These are phyloP conservation scores for Channa argus DNA, from an alignment of 2,113 vertebrate genomes.

Conservation along the genomic window DNA sequence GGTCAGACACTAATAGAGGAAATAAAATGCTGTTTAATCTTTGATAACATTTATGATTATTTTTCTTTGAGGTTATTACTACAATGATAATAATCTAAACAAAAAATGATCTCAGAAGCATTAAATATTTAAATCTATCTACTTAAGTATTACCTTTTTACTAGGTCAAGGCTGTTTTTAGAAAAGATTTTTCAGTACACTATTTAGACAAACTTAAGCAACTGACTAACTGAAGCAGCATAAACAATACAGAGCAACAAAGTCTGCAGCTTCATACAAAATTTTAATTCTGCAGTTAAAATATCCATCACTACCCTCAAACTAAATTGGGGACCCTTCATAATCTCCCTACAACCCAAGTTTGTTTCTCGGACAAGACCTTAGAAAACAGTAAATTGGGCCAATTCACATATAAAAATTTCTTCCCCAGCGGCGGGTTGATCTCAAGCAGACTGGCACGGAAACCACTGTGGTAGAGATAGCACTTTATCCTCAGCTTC, in stretches of 20 bases:
- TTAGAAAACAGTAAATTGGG: constrained; percentile 70
- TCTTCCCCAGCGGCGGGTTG: constrained; percentile 56
- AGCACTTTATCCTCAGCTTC: constrained; percentile 85
- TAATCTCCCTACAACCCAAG: constrained; percentile 59
- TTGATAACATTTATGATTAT: too few species aligned
- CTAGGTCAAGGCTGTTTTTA: too few species aligned
- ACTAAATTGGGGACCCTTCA: constrained; percentile 57
- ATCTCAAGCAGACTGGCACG: constrained; percentile 65
- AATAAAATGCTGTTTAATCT: too few species aligned
- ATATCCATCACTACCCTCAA: constrained; percentile 20
- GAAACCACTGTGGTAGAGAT: constrained; percentile 71
- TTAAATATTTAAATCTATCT: too few species aligned
- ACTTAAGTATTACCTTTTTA: too few species aligned
- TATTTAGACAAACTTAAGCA: constrained; percentile 27
- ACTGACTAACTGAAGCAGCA: constrained; percentile 5
- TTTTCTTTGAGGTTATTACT: too few species aligned
- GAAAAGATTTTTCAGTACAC: not conserved
- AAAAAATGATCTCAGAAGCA: too few species aligned
- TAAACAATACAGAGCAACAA: constrained; percentile 28
- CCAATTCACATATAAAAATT: constrained; percentile 68
- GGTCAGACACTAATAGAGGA: too few species aligned
- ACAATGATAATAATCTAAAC: too few species aligned
- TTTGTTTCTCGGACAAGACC: constrained; percentile 68
- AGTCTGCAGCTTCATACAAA: constrained; percentile 46
- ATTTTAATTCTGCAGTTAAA: constrained; percentile 26